These are phyloP conservation scores for Otolemur crassicaudatus DNA, from an alignment of 2,797 vertebrate genomes.

Conservation along the genomic window DNA sequence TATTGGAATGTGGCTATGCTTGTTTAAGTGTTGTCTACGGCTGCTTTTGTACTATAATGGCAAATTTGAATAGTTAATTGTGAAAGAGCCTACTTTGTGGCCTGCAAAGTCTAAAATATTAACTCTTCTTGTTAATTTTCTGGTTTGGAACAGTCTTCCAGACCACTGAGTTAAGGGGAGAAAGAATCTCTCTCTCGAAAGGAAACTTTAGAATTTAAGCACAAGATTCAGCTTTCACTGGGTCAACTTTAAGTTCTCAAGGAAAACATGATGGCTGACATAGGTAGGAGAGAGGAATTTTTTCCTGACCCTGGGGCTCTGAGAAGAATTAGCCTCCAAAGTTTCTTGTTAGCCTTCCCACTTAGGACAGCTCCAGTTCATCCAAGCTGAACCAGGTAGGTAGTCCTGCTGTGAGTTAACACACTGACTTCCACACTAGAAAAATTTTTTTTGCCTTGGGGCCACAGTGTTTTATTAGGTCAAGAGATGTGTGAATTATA, in stretches of 20 bases:
- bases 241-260: neutral
- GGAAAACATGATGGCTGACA: neutral
- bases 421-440: no score
- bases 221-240: neutral
- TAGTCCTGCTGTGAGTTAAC: neutral
- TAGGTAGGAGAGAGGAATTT: neutral
- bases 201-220: conserved; percentile 16
- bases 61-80: neutral
- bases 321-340: neutral
- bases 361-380: neutral
- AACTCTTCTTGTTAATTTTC: neutral
- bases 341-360: neutral
- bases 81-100: neutral
- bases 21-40: neutral
- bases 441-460: no score
- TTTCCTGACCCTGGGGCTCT: neutral
- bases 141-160: neutral
- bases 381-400: neutral
- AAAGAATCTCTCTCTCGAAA: neutral
- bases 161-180: neutral
- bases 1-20: neutral
- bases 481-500: no score
- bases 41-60: neutral
- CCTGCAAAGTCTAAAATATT: conserved; percentile 8
- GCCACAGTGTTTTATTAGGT: no score